A percentile compares a stretch with the other conserved stretches of the same genome.
These are phyloP conservation scores for Aspidoscelis tigris DNA, from an alignment of 2,113 vertebrate species.

Conservation along the genomic window DNA sequence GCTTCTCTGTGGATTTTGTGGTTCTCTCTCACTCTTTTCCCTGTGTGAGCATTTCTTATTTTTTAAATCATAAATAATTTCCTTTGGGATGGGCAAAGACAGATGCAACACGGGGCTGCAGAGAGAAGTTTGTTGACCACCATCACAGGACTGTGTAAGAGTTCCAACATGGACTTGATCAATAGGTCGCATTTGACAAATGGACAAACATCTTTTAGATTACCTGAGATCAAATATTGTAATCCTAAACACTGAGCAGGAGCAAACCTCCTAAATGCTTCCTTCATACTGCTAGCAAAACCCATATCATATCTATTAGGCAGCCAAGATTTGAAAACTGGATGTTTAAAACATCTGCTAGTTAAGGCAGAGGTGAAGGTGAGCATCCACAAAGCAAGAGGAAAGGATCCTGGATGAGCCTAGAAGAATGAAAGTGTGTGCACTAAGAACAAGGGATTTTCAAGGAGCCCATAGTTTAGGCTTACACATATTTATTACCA, in stretches of 20 bases:
- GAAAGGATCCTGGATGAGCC: background rate
- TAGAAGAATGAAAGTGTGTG: background rate
- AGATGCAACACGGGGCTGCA: constrained; percentile 49
- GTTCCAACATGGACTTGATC: constrained; percentile 39
- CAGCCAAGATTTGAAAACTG: background rate
- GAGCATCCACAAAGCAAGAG: constrained; percentile 12
- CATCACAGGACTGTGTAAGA: constrained; percentile 46
- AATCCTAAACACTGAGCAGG: constrained; percentile 10
- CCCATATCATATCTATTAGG: constrained; percentile 15
- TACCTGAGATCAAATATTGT: constrained; percentile 7
- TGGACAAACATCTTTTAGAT: constrained; percentile 13
- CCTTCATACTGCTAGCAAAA: constrained; percentile 8
- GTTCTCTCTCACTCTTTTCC: background rate
- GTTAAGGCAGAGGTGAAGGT: constrained; percentile 2
- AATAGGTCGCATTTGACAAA: background rate
- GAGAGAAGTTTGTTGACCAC: constrained; percentile 34
- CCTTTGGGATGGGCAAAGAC: constrained; percentile 42
- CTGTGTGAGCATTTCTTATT: constrained; percentile 55
- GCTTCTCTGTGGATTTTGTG: constrained; percentile 23
- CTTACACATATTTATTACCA: background rate
- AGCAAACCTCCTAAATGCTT: background rate
- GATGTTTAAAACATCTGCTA: constrained; percentile 14
- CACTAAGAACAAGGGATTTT: background rate
- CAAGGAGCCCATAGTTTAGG: background rate
- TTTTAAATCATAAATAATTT: constrained; percentile 47